Evolutionary conservation across 1,140 invertebrate species (phyloP).

Genomic region (Aphaenogaster rudis): DNA sequence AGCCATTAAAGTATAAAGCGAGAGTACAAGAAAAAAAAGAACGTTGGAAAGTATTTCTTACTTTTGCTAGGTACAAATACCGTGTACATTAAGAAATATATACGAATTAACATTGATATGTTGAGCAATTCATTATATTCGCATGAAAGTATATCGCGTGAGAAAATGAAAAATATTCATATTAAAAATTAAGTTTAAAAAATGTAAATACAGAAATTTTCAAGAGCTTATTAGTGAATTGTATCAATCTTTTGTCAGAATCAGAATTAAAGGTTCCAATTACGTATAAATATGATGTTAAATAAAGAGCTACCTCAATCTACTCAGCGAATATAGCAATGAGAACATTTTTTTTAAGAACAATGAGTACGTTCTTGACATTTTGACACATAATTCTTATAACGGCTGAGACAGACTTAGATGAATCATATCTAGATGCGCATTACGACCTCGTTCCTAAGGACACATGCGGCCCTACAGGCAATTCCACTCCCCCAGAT

Average conservation of each 20-base stretch:
- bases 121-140: not conserved
- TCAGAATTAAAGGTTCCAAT: not conserved
- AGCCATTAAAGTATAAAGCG: not conserved
- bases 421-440: conserved; percentile 3
- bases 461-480: conserved; percentile 1
- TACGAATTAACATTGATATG: not conserved
- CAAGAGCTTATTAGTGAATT: not conserved
- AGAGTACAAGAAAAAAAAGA: not conserved
- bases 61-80: not conserved
- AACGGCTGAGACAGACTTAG: not conserved
- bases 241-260: not conserved
- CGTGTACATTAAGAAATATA: not conserved
- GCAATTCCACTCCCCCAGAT: conserved; percentile 14
- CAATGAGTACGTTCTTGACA: not conserved
- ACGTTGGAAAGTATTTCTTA: not conserved
- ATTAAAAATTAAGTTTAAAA: not conserved
- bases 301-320: not conserved
- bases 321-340: not conserved
- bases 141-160: not conserved
- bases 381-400: not conserved
- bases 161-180: not conserved
- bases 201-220: not conserved
- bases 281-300: not conserved
- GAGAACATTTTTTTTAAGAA: not conserved
- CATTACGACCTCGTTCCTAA: conserved; percentile 41